Evolutionary conservation across 2,113 vertebrate species (phyloP).

Genomic region (Platichthys flesus): DNA sequence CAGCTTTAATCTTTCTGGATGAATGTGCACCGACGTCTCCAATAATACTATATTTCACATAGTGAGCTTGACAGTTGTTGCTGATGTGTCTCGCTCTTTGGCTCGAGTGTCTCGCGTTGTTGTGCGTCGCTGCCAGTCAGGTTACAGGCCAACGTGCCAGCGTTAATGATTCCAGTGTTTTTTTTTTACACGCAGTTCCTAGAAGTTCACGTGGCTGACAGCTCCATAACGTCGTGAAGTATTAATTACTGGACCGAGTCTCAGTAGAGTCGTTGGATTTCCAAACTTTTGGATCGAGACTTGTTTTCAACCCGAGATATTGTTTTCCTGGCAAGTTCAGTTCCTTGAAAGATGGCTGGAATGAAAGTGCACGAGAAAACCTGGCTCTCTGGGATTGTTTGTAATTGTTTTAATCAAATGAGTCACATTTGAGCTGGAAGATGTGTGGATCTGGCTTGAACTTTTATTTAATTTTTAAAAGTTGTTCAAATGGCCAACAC

Average conservation of each 20-base stretch:
- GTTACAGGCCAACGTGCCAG: conserved; percentile 8
- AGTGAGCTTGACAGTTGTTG: background rate
- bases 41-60: background rate
- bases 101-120: background rate
- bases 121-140: conserved; percentile 13
- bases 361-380: background rate
- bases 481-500: too few relatives aligned
- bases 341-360: background rate
- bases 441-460: too few relatives aligned
- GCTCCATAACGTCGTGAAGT: background rate
- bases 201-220: background rate
- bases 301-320: background rate
- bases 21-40: background rate
- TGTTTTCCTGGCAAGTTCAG: background rate
- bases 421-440: background rate
- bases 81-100: background rate
- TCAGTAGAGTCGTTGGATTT: conserved; percentile 18
- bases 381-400: background rate
- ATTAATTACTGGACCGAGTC: conserved; percentile 5
- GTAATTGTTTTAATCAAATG: background rate
- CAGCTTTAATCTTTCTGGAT: background rate
- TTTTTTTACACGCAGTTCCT: background rate
- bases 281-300: conserved; percentile 15
- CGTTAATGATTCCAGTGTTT: conserved; percentile 15
- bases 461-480: too few relatives aligned